Evolutionary conservation across 2,797 vertebrate genomes (phyloP).

Genomic region (Neosilurus hyrtlii): DNA sequence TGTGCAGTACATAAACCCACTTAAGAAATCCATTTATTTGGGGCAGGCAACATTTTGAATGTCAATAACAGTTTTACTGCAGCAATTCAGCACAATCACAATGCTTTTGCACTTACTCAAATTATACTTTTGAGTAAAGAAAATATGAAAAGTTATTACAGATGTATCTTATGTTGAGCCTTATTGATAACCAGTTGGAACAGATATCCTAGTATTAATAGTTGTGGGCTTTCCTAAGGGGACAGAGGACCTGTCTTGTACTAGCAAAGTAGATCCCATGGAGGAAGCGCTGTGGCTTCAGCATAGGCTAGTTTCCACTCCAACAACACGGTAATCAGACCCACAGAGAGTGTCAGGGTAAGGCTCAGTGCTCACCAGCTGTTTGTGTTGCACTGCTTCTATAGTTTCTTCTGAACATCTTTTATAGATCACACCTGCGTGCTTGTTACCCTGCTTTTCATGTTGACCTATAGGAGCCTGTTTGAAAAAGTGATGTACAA

Average conservation of each 20-base stretch:
- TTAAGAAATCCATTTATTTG: conserved; percentile 10
- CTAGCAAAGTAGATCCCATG: conserved; percentile 59
- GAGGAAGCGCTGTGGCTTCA: conserved; percentile 58
- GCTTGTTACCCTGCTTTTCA: background rate
- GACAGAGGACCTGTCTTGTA: conserved; percentile 38
- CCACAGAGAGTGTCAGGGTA: conserved; percentile 60
- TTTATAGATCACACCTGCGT: background rate
- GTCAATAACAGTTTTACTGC: background rate
- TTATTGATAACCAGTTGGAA: background rate
- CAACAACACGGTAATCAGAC: conserved; percentile 68
- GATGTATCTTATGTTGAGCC: background rate
- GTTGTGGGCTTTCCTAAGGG: conserved; percentile 22
- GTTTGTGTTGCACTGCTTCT: conserved; percentile 49
- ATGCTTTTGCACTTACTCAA: background rate
- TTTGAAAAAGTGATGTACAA: background rate
- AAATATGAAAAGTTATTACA: background rate
- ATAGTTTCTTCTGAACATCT: conserved; percentile 29
- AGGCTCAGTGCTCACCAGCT: conserved; percentile 59
- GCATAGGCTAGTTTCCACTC: conserved; percentile 65
- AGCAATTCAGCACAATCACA: background rate
- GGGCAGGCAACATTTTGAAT: background rate
- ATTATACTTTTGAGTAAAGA: background rate
- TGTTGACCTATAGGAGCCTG: background rate
- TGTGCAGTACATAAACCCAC: conserved; percentile 29
- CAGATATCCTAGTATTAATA: conserved; percentile 14